These are phyloP conservation scores for Rhodophaea formosa DNA, from an alignment of 2,888 invertebrate genomes.

Conservation along the genomic window DNA sequence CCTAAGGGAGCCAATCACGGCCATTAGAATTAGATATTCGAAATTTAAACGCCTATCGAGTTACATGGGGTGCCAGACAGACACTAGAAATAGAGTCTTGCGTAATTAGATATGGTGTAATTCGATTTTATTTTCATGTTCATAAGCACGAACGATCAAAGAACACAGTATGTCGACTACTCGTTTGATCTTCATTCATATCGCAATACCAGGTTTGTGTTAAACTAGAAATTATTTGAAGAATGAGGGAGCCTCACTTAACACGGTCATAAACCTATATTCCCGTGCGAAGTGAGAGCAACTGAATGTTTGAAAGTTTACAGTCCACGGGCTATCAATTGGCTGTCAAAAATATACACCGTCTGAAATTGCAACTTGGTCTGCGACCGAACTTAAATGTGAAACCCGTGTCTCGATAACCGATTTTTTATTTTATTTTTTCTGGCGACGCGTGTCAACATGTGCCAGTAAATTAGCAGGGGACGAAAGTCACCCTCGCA, in stretches of 20 bases:
- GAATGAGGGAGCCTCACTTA: conserved; percentile 44
- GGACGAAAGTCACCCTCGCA: conserved; percentile 71
- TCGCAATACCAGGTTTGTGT: conserved; percentile 27
- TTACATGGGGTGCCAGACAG: conserved; percentile 66
- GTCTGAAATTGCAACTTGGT: conserved; percentile 42
- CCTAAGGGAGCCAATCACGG: conserved; percentile 78
- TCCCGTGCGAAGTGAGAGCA: conserved; percentile 45
- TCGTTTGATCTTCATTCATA: conserved; percentile 21
- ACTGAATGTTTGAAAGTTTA: conserved; percentile 51
- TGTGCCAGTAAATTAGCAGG: conserved; percentile 79
- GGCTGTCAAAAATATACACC: conserved; percentile 52
- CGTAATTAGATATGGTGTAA: conserved; percentile 33
- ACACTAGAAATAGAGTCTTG: conserved; percentile 38
- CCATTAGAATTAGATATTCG: conserved; percentile 79
- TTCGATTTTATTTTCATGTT: conserved; percentile 29
- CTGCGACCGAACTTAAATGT: conserved; percentile 59
- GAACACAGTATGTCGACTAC: conserved; percentile 17
- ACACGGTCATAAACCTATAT: conserved; percentile 57
- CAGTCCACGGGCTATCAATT: conserved; percentile 58
- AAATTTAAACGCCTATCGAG: conserved; percentile 70
- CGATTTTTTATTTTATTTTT: conserved; percentile 68
- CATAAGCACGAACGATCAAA: conserved; percentile 42
- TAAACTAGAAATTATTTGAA: conserved; percentile 26
- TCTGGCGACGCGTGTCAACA: conserved; percentile 75
- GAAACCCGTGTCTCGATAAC: conserved; percentile 68